phyloP scores from a whole-genome alignment of 2,113 vertebrate genomes.

The Synodontis membranacea region DNA sequence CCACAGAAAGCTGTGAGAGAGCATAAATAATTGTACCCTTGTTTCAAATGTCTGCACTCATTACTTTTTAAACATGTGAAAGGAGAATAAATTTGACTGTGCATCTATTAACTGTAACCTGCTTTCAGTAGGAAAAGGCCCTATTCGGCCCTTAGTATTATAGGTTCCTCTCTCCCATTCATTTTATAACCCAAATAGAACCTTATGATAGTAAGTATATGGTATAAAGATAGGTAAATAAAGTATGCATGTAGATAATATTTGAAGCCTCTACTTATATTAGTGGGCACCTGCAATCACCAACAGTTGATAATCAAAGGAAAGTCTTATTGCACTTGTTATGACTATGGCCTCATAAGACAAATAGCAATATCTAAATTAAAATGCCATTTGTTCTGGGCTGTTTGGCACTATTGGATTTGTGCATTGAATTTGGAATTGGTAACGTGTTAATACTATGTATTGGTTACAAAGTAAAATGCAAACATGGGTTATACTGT shows the following conservation, averaged over 20 bases:
- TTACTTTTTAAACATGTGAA: not conserved
- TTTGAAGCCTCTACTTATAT: not conserved
- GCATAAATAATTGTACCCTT: constrained; percentile 2
- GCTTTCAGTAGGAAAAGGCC: not conserved
- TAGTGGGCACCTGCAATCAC: not conserved
- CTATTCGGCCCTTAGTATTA: not conserved
- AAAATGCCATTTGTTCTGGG: not conserved
- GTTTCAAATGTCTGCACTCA: not conserved
- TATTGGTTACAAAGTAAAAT: not conserved
- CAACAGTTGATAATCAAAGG: not conserved
- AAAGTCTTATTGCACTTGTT: not conserved
- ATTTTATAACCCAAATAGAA: not conserved
- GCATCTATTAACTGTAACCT: constrained; percentile 3
- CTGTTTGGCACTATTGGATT: not conserved
- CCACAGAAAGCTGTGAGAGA: not conserved
- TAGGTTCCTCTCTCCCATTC: not conserved
- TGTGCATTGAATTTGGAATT: too few relatives aligned
- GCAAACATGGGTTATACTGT: not conserved
- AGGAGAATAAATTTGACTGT: not conserved
- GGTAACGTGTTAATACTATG: not conserved
- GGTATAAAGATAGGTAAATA: not conserved
- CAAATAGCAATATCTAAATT: not conserved
- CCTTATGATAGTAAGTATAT: not conserved
- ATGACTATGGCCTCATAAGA: not conserved
- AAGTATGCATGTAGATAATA: not conserved